A percentile compares a stretch with the other conserved stretches of the same genome.
These are phyloP conservation scores for Heliangelus exortis DNA, from an alignment of 2,797 vertebrate genomes.

Conservation along the genomic window DNA sequence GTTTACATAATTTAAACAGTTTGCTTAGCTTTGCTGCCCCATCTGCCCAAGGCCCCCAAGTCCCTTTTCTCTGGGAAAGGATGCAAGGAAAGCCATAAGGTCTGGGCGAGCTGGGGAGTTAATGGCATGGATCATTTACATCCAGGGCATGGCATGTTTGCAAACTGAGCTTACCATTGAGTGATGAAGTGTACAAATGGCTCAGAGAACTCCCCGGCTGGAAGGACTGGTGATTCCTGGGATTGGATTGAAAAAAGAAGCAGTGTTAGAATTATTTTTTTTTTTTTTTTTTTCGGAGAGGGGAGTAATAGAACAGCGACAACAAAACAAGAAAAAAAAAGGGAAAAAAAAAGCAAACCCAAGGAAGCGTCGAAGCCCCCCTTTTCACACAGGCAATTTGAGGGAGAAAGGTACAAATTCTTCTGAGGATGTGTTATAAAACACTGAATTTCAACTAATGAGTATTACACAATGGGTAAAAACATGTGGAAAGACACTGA, in stretches of 20 bases:
- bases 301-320: background rate
- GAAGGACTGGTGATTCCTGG: conserved; percentile 96
- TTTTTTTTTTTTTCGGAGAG: background rate
- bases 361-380: background rate
- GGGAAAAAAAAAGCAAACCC: background rate
- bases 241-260: conserved; percentile 54
- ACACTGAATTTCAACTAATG: conserved; percentile 74
- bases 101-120: conserved; percentile 66
- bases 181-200: conserved; percentile 98
- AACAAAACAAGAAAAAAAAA: background rate
- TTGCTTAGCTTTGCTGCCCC: conserved; percentile 80
- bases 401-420: conserved; percentile 21
- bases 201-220: conserved; percentile 93
- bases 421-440: conserved; percentile 60
- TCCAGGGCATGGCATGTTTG: conserved; percentile 70
- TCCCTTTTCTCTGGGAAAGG: conserved; percentile 76
- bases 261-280: conserved; percentile 60
- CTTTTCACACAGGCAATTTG: background rate
- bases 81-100: conserved; percentile 76
- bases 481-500: conserved; percentile 75
- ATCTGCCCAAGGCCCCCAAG: conserved; percentile 82
- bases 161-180: conserved; percentile 91
- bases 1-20: conserved; percentile 86
- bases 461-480: conserved; percentile 74
- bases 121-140: conserved; percentile 81